These are phyloP conservation scores for Genyomyrus donnyi DNA, from an alignment of 2,113 vertebrate species.

Conservation along the genomic window DNA sequence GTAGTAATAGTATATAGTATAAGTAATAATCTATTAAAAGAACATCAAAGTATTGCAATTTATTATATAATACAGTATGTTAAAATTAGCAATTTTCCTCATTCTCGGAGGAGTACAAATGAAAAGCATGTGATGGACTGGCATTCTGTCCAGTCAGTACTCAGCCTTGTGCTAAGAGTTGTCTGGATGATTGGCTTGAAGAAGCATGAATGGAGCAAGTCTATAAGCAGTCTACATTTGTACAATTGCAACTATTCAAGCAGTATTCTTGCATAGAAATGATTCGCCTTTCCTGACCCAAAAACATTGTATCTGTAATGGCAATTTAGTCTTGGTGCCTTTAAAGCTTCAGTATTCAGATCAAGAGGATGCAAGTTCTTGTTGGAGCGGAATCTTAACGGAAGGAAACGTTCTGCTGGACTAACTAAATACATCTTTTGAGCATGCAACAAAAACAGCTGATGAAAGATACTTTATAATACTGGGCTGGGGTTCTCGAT, in stretches of 20 bases:
- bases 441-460: background rate
- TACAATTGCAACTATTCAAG: background rate
- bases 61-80: background rate
- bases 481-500: no score
- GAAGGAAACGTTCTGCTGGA: background rate
- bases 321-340: background rate
- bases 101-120: background rate
- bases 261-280: background rate
- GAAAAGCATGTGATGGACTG: background rate
- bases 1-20: background rate
- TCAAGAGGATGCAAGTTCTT: background rate
- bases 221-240: background rate
- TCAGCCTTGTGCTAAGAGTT: background rate
- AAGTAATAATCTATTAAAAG: background rate
- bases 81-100: background rate
- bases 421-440: background rate
- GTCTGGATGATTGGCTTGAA: background rate
- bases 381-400: background rate
- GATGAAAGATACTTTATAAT: background rate
- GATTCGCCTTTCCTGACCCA: background rate
- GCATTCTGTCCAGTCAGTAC: background rate
- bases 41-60: background rate
- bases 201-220: background rate
- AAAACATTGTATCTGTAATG: background rate
- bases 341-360: background rate